Percentiles rank a stretch among this genome's conserved stretches.
These are phyloP conservation scores for Donacobius atricapilla DNA, from an alignment of 2,113 vertebrate species.

Conservation along the genomic window DNA sequence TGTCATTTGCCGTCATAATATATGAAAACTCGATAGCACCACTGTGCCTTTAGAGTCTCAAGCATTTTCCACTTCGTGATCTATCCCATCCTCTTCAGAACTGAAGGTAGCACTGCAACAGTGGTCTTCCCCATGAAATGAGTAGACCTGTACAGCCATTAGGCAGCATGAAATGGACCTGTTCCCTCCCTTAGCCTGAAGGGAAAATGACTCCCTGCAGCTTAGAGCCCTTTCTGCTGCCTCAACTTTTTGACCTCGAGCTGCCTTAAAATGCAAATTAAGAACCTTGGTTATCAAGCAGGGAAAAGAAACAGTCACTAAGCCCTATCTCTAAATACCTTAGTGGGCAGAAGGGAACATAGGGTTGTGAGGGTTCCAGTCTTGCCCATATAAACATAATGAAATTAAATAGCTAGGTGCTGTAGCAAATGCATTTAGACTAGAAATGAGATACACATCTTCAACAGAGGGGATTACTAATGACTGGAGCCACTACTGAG, in stretches of 20 bases:
- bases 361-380: background rate
- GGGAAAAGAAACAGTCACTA: background rate
- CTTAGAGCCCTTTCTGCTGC: background rate
- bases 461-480: background rate
- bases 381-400: background rate
- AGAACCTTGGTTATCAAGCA: background rate
- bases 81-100: background rate
- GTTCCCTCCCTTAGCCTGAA: background rate
- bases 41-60: background rate
- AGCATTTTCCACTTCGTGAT: background rate
- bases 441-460: background rate
- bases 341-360: background rate
- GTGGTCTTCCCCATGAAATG: background rate
- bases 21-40: background rate
- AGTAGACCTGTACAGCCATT: background rate
- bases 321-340: background rate
- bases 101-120: background rate
- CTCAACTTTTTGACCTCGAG: background rate
- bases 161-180: background rate
- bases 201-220: background rate
- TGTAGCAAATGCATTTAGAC: background rate
- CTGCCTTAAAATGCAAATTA: background rate
- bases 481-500: background rate
- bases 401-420: background rate
- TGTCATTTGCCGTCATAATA: background rate